Percentiles rank a stretch among this genome's conserved stretches.
These are phyloP conservation scores for Drosophila insularis DNA, from an alignment of 1,140 invertebrate species.

Conservation along the genomic window DNA sequence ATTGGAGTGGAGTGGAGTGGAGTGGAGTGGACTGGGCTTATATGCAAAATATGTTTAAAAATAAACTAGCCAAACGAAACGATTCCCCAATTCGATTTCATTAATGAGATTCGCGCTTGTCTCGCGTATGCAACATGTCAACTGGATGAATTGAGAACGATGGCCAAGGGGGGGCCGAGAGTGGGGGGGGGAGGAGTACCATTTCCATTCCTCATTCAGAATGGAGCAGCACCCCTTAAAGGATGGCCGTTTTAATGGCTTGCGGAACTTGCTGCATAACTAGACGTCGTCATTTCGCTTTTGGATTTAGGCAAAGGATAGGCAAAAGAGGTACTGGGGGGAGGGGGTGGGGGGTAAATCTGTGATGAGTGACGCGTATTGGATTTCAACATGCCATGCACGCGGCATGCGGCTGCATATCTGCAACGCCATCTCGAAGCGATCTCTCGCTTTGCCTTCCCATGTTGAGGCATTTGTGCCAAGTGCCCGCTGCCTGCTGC, in stretches of 20 bases:
- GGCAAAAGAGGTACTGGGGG: background rate
- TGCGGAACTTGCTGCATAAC: slow-evolving; percentile 10
- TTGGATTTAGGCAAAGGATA: background rate
- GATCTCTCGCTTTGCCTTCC: slow-evolving; percentile 9
- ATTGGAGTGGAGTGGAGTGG: too few species aligned
- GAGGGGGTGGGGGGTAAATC: background rate
- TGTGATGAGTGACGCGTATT: slow-evolving; percentile 65
- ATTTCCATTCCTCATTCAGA: slow-evolving; percentile 3
- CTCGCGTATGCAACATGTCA: slow-evolving; percentile 66
- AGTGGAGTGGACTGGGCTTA: background rate
- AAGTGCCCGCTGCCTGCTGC: slow-evolving; percentile 27
- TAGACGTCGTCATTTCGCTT: slow-evolving; percentile 6
- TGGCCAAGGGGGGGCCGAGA: slow-evolving; percentile 10
- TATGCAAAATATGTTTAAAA: slow-evolving; percentile 62
- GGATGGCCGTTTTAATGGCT: background rate
- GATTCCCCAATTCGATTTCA: slow-evolving; percentile 68
- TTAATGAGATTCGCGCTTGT: slow-evolving; percentile 59
- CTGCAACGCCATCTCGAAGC: slow-evolving; percentile 70
- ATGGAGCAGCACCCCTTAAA: slow-evolving; percentile 22
- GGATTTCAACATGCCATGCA: slow-evolving; percentile 77
- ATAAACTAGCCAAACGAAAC: slow-evolving; percentile 55
- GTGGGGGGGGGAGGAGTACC: slow-evolving; percentile 32
- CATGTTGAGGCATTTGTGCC: slow-evolving; percentile 24
- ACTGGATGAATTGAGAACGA: background rate
- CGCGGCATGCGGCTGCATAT: slow-evolving; percentile 71